Conservation (phyloP, 64 coral and sea anemone genomes). For the Montipora capricornis region DNA sequence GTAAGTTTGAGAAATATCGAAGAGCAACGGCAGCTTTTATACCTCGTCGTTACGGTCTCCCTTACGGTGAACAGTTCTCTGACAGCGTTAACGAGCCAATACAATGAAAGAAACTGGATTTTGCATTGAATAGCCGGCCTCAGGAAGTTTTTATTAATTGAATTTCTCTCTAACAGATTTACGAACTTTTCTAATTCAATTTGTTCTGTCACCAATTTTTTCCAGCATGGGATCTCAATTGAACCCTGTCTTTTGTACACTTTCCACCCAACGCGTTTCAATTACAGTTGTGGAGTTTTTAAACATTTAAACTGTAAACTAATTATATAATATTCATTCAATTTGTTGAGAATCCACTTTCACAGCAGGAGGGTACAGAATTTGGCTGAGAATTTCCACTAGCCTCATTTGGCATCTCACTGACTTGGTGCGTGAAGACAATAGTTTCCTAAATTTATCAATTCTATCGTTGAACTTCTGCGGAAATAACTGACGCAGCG, state of each 20-base stretch:
- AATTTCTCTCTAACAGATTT: not conserved
- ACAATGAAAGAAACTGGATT: not conserved
- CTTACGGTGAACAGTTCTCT: not conserved
- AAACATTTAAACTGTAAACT: not conserved
- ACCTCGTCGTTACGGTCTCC: not conserved
- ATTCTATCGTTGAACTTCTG: not conserved
- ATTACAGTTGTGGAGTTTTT: not conserved
- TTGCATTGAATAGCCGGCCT: not conserved
- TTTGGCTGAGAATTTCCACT: not conserved
- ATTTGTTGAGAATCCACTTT: not conserved
- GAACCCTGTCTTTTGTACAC: not conserved
- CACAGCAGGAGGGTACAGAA: not conserved
- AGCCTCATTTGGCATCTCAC: not conserved
- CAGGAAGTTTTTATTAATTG: not conserved
- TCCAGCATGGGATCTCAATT: not conserved
- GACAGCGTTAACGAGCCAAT: not conserved
- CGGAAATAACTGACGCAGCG: not conserved
- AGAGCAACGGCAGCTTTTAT: not conserved
- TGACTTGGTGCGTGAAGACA: not conserved
- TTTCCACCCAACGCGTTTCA: not conserved
- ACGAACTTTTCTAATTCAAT: not conserved
- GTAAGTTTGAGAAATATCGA: slow-evolving; percentile 19
- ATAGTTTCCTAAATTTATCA: not conserved
- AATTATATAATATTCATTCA: not conserved
- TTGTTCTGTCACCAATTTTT: not conserved